phyloP scores from a whole-genome alignment of 2,888 invertebrate genomes.

The Drosophila tanythrix region DNA sequence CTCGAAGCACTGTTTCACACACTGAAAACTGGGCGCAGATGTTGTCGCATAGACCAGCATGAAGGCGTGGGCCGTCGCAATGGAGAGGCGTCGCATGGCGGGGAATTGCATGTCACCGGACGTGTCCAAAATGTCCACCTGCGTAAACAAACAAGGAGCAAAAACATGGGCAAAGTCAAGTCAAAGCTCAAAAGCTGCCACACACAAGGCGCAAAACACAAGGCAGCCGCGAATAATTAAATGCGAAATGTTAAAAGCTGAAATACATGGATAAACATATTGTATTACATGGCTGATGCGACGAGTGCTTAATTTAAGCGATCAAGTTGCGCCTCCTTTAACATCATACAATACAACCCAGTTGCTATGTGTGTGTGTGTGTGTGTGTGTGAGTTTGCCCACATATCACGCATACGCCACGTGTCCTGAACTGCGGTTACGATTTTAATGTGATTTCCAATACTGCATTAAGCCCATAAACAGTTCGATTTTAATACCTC shows the following conservation, averaged over 20 bases:
- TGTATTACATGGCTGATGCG: conserved; percentile 13
- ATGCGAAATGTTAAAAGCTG: conserved; percentile 17
- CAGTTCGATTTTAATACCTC: conserved; percentile 26
- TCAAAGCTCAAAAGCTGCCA: conserved; percentile 12
- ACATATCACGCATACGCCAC: conserved; percentile 36
- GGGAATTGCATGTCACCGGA: conserved; percentile 95
- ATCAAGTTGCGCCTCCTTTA: conserved; percentile 13
- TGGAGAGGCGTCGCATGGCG: conserved; percentile 94
- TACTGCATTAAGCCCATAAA: conserved; percentile 29
- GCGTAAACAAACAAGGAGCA: conserved; percentile 29
- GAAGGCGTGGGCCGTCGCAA: conserved; percentile 95
- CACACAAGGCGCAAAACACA: conserved; percentile 8
- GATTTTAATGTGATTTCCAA: conserved; percentile 17
- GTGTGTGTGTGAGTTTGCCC: background rate
- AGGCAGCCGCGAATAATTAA: conserved; percentile 25
- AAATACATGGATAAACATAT: conserved; percentile 2
- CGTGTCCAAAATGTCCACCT: conserved; percentile 92
- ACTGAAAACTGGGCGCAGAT: conserved; percentile 89
- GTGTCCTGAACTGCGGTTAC: conserved; percentile 18
- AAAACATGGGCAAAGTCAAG: conserved; percentile 1
- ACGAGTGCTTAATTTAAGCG: conserved; percentile 31
- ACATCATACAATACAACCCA: conserved; percentile 10
- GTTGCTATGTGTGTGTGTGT: background rate
- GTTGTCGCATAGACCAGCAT: conserved; percentile 93
- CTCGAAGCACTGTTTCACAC: conserved; percentile 91